Percentiles rank a stretch among this genome's conserved stretches.
These are phyloP conservation scores for Zaprionus ornatus DNA, from an alignment of 1,140 invertebrate species.

Conservation along the genomic window DNA sequence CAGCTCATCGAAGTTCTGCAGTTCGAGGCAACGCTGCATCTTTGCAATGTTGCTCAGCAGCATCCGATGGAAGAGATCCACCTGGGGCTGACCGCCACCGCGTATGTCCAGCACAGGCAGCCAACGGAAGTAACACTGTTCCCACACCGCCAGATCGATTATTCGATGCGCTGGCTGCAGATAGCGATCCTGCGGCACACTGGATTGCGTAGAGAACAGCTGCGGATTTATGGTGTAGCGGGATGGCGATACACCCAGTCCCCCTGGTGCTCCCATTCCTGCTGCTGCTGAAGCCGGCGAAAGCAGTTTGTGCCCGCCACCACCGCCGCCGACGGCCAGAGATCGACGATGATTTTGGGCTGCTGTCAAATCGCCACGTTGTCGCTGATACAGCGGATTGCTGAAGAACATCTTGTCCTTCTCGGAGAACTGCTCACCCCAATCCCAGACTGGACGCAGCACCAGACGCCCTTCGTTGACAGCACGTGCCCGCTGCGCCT, in stretches of 20 bases:
- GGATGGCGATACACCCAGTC: slow-evolving; percentile 23
- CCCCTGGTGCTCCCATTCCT: not conserved
- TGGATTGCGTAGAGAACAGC: slow-evolving; percentile 73
- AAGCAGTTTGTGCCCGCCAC: not conserved
- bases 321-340: slow-evolving; percentile 43
- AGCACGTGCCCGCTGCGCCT: slow-evolving; percentile 86
- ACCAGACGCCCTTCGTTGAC: slow-evolving; percentile 84
- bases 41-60: slow-evolving; percentile 86
- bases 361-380: slow-evolving; percentile 50
- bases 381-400: slow-evolving; percentile 89
- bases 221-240: slow-evolving; percentile 76
- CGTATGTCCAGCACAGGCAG: slow-evolving; percentile 92
- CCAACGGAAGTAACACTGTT: slow-evolving; percentile 95
- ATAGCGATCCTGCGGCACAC: slow-evolving; percentile 71
- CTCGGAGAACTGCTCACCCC: slow-evolving; percentile 92
- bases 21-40: slow-evolving; percentile 82
- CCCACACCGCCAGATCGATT: slow-evolving; percentile 90
- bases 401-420: slow-evolving; percentile 90
- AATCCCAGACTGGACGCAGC: slow-evolving; percentile 92
- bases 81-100: slow-evolving; percentile 89
- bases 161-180: slow-evolving; percentile 86
- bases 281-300: not conserved
- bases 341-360: slow-evolving; percentile 59
- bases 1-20: slow-evolving; percentile 73
- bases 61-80: slow-evolving; percentile 86